Conservation (phyloP, 2,888 invertebrate genomes). For the Alviniconcha strummeri region DNA sequence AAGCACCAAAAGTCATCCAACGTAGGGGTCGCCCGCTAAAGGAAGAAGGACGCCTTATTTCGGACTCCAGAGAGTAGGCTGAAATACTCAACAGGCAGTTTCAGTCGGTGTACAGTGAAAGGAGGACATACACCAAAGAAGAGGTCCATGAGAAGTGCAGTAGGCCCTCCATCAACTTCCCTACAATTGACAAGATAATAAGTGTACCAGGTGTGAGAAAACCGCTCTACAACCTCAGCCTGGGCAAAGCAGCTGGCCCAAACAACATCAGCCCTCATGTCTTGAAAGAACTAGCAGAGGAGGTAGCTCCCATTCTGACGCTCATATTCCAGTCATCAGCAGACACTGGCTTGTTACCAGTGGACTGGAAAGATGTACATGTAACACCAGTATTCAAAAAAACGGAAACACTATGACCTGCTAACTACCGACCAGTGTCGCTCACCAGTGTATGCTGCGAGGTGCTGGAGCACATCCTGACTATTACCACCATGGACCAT, state of each 20-base stretch:
- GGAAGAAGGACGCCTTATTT: not conserved
- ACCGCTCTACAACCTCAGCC: not conserved
- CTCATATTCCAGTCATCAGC: not conserved
- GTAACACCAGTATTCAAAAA: not conserved
- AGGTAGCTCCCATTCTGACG: not conserved
- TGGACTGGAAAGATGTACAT: not conserved
- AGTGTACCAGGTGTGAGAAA: not conserved
- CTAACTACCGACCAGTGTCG: not conserved
- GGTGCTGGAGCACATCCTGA: constrained; percentile 6
- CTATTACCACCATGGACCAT: constrained; percentile 5
- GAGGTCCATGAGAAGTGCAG: not conserved
- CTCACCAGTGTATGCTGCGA: constrained; percentile 14
- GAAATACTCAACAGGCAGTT: not conserved
- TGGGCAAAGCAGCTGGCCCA: not conserved
- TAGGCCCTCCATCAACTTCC: not conserved
- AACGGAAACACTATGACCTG: not conserved
- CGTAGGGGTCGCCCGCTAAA: not conserved
- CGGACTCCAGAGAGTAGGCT: not conserved
- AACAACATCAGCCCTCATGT: not conserved
- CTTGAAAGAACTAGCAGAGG: not conserved
- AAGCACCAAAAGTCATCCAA: constrained; percentile 2
- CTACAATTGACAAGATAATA: not conserved
- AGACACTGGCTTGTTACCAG: constrained; percentile 1
- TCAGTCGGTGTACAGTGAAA: constrained; percentile 8
- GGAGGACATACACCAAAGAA: not conserved